phyloP scores from a whole-genome alignment of 1,140 invertebrate genomes.

The Saccostrea echinata region DNA sequence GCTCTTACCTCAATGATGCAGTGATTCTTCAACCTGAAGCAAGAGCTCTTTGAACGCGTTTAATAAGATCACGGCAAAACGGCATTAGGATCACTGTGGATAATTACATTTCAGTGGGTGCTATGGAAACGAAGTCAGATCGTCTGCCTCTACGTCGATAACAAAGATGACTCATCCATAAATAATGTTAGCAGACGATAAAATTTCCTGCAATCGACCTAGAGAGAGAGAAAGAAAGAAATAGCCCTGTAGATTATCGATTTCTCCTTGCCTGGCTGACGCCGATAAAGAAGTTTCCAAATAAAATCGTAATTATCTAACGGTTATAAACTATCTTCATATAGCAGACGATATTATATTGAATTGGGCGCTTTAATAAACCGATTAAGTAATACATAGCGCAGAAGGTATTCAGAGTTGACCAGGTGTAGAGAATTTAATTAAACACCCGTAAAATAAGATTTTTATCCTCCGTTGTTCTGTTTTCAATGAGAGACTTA shows the following conservation, averaged over 20 bases:
- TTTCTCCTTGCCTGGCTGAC: not conserved
- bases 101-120: slow-evolving; percentile 32
- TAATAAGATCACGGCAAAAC: not conserved
- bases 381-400: not conserved
- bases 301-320: slow-evolving; percentile 38
- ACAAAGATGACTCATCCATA: slow-evolving; percentile 36
- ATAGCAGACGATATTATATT: not conserved
- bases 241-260: not conserved
- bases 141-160: slow-evolving; percentile 22
- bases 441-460: slow-evolving; percentile 18
- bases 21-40: not conserved
- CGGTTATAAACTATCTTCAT: slow-evolving; percentile 10
- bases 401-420: not conserved
- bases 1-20: not conserved
- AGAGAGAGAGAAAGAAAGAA: not conserved
- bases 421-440: not conserved
- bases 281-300: slow-evolving; percentile 27
- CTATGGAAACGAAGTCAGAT: slow-evolving; percentile 20
- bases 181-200: slow-evolving; percentile 39
- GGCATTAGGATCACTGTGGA: not conserved
- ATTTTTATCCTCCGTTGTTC: slow-evolving; percentile 7
- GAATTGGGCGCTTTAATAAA: slow-evolving; percentile 5
- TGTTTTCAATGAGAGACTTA: not conserved
- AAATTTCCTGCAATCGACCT: slow-evolving; percentile 27
- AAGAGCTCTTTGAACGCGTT: not conserved